Evolutionary conservation across 2,113 vertebrate genomes (phyloP), one percentile per base, ranked within the genome.

Genomic region (Coturnix japonica): DNA sequence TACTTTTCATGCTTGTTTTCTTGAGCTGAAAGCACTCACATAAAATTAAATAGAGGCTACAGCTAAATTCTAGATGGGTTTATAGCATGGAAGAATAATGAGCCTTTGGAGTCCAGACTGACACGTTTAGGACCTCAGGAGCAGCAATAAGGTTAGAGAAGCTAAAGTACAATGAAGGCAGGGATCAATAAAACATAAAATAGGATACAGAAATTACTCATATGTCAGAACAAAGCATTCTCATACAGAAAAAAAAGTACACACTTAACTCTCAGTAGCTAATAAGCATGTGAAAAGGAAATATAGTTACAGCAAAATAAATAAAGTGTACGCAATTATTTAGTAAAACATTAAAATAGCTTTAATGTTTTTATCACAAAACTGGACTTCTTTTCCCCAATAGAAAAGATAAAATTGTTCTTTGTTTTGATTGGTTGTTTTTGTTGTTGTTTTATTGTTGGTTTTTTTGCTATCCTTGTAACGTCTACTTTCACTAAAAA

Each of bases 101-200:
- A 84, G 26, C 8, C 18, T 67, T 80, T 30, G 15, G 8, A 25
- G 51, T 56, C n/a, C 41, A 66, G 44, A 35, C 53, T 76, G 87
- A 92, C 65, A 72, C 18, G 14, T 90, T 90, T 72, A 83, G 22
- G 46, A 87, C 69, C 74, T 72, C 37, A 47, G n/a, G 11, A 87
- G 46, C 46, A 75, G 53, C 57, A 67, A 43, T 47, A 83, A 92
- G 8, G 23, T 49, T 75, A 83, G 28, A 80, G 23, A n/a, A 76
- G 53, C n/a, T n/a, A 80, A 92, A 80, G 59, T 31, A 53, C 1
- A 2, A 57, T 67, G 83, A 81, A 81, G n/a, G 26, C 37, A 90
- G 33, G 25, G 49, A 89, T 82, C 72, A 74, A 82, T 94, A 90
- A 76, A 85, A 59, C 39, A 69, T 77, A 69, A 87, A 87, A 77